Evolutionary conservation across 2,113 vertebrate species (phyloP), one percentile per base, ranked within the genome.

Genomic region (Oreochromis aureus): DNA sequence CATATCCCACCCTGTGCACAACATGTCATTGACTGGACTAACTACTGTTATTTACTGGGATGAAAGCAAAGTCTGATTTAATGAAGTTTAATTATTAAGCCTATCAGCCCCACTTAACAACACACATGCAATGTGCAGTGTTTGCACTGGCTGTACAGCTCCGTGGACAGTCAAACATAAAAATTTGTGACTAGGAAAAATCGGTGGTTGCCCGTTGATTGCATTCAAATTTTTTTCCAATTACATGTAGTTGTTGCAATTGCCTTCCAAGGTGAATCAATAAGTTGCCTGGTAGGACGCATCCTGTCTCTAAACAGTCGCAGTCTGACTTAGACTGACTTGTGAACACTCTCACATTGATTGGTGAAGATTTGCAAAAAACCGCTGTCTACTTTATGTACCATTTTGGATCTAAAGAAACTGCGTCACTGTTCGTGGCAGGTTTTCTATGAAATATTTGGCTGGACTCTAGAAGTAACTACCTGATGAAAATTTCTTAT

Each of bases 401-500:
- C 12, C 12, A 71, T 48, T 76, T 48, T 76, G 69, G 8, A 30
- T 27, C 69, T 24, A 36, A 12, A 41, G 63, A n/a, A 69, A 69
- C 7, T 13, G 19, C 0, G 3, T 41, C 34, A 19, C 69, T 73
- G 24, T 73, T 73, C 0, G 0, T 46, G 69, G 41, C 9, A 46
- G 39, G 22, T 10, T 73, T 46, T 46, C 22, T 27, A 27, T 46
- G 22, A 46, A 71, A 24, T 69, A 22, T 76, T 30, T 76, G 24
- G 1, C 6, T 27, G 39, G 39, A 73, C 39, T 73, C 39, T 48
- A 10, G 48, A 48, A 30, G 69, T 73, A 73, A 46, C 13, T 46
- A 44, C 2, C 5, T 73, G 39, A 16, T 46, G 2, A 46, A 27
- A 73, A 73, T 1, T 8, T 16, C 2, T 4, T 39, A 3, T 15